Evolutionary conservation across 2,797 vertebrate species (phyloP), one percentile per base, ranked within the genome.

Genomic region (Falco peregrinus): DNA sequence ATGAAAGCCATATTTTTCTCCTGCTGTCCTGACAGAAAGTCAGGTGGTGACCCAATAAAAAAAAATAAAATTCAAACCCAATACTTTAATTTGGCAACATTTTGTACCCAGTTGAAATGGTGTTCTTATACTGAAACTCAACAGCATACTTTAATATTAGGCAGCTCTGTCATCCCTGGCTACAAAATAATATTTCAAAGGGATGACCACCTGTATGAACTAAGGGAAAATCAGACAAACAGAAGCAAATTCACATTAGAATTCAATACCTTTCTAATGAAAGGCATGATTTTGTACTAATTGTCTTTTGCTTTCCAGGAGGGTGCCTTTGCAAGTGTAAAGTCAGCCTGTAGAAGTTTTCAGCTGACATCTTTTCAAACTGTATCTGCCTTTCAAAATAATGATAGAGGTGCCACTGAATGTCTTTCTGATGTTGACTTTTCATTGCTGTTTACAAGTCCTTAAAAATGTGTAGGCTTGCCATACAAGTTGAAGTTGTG

Each of bases 281-380:
- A 79, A 89, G 48, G 26, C 33, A n/a, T 75, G 39, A 13, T 54
- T 89, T 63, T 59, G 68, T 48, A 83, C 73, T 20, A 24, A 25
- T 37, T 91, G 60, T 78, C 73, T 89, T 95, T 75, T 87, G 48
- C 74, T 78, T 97, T 90, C 69, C 71, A 65, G 47, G 71, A 63
- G 21, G 50, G 6, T 21, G 59, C 26, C 50, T 79, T 84, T 96
- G 75, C 56, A 83, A 74, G 31, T 73, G 45, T 54, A 80, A 59
- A 57, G 54, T 47, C 71, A 65, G 41, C 39, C 79, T 39, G 53
- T 63, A 65, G 73, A 76, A 60, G 28, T 75, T 94, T 87, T 33
- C 83, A 47, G 70, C 69, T 95, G 83, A 25, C 57, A 50, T 41
- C 57, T 67, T 91, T 71, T 80, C 59, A 75, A 91, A 88, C 17